These are phyloP conservation scores for Potorous gilbertii DNA, from an alignment of 2,797 vertebrate genomes.

Conservation along the genomic window DNA sequence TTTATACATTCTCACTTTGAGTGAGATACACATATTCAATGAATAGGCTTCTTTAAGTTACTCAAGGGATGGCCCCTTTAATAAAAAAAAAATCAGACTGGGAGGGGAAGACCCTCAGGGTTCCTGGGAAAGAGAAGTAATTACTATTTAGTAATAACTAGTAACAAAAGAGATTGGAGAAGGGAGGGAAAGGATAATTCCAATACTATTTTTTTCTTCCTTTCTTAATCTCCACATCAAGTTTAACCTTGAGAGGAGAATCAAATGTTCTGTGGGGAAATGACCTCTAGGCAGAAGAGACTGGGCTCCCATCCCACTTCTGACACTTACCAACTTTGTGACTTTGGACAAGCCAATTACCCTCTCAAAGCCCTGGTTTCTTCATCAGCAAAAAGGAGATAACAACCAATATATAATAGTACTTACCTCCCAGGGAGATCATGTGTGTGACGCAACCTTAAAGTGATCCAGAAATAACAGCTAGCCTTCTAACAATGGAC, in stretches of 20 bases:
- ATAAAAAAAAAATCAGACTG: too few species aligned
- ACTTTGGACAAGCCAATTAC: neutral
- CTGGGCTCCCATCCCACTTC: neutral
- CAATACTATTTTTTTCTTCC: constrained; percentile 12
- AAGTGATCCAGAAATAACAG: neutral
- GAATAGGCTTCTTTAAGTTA: too few species aligned
- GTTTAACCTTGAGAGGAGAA: constrained; percentile 37
- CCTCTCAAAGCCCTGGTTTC: neutral
- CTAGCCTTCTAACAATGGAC: neutral
- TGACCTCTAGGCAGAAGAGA: neutral
- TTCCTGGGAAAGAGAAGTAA: too few species aligned
- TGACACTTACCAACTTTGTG: neutral
- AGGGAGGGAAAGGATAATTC: constrained; percentile 19
- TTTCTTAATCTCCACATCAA: neutral
- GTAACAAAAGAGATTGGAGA: neutral
- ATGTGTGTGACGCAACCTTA: neutral
- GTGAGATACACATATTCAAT: too few species aligned
- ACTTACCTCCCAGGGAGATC: neutral
- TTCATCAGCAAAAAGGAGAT: neutral
- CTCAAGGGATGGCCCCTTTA: too few species aligned
- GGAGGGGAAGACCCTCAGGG: too few species aligned
- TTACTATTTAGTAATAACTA: too few species aligned
- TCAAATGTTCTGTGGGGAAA: neutral
- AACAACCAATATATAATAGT: neutral
- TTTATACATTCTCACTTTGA: too few species aligned